phyloP scores from a whole-genome alignment of 2,113 vertebrate genomes.

The Balaenoptera acutorostrata region DNA sequence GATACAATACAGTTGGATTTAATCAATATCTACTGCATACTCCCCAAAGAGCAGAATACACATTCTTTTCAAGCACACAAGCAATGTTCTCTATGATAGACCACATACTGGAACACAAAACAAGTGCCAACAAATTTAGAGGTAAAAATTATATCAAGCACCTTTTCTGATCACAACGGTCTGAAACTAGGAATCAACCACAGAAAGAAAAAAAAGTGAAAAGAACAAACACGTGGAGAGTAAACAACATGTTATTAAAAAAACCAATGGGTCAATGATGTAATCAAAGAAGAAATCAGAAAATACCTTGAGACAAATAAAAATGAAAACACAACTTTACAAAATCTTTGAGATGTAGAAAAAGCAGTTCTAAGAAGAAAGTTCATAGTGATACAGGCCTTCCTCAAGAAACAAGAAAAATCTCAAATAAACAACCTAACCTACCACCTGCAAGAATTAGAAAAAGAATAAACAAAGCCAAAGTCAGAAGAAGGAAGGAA shows the following conservation, averaged over 20 bases:
- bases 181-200: not conserved
- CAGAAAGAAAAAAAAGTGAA: not conserved
- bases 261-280: not conserved
- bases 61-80: not conserved
- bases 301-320: not conserved
- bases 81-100: not conserved
- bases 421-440: not conserved
- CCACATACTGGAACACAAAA: not conserved
- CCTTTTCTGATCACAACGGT: not conserved
- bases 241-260: not conserved
- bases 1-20: not conserved
- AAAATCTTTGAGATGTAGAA: not conserved
- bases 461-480: not conserved
- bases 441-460: not conserved
- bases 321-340: not conserved
- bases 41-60: not conserved
- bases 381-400: not conserved
- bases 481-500: not conserved
- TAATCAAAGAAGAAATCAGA: not conserved
- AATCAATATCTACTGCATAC: not conserved
- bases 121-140: not conserved
- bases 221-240: not conserved
- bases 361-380: not conserved
- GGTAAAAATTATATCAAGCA: not conserved
- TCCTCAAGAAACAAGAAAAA: not conserved